Base-by-base conservation (phyloP, 2,113 vertebrate genomes). In the Fulmarus glacialis region DNA sequence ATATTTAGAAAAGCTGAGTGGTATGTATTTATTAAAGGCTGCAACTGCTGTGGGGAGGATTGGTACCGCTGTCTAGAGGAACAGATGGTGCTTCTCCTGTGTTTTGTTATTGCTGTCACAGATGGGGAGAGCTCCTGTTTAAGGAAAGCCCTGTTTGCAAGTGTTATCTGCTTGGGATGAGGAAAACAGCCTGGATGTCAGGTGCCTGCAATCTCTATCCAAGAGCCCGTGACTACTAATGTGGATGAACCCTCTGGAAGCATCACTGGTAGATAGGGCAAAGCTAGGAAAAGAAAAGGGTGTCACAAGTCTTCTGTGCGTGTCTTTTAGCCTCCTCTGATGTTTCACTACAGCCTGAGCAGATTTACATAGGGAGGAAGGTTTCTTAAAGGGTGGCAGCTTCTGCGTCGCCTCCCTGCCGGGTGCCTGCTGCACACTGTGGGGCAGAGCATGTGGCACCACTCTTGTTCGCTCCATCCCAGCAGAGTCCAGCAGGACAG, bases 381-480 rank as follows among this genome's bases (percentile, higher is more conserved):
- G n/a, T 11, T 91, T 79, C 30, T 45, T 19, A 32, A 67, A 17
- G 7, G 11, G 21, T 4, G 4, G 23, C 36, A 71, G 23, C 34
- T 74, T 38, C 29, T 47, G 19, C 4, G 0, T 6, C 60, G 34
- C 52, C 52, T 75, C 19, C n/a, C 10, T 0, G 0, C 2, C 2
- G 0, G 21, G 55, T 29, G 24, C n/a, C 5, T 0, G 1, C 19
- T n/a, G 48, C 40, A 8, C 0, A 1, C n/a, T 1, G 2, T 3
- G 1, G 63, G 43, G 38, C 79, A 68, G 40, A 42, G 21, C 11
- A 2, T 1, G 10, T 21, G 29, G 45, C 45, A 23, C 38, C 13
- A 2, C 14, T 29, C 11, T 23, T 23, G 71, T 17, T 59, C 0
- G 1, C 27, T 52, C 12, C 36, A 11, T 9, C 58, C 4, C 42